phyloP scores from a whole-genome alignment of 2,797 vertebrate genomes.

The Pygocentrus nattereri region DNA sequence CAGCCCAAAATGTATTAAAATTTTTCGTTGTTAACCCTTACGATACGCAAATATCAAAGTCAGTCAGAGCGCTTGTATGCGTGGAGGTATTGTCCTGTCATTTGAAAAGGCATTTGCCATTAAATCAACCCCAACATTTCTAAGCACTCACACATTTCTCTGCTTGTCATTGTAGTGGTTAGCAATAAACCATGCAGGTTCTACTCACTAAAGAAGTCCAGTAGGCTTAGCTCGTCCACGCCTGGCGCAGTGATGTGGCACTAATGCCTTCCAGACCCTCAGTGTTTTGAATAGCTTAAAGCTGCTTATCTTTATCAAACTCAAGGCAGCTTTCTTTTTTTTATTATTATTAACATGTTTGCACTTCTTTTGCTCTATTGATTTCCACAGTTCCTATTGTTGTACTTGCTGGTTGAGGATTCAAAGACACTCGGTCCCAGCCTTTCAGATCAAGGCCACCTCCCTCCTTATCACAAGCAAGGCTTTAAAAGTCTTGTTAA shows the following conservation, averaged over 20 bases:
- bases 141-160: not conserved
- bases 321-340: not conserved
- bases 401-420: not conserved
- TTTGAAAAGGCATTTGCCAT: not conserved
- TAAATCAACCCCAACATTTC: not conserved
- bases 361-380: not conserved
- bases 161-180: constrained; percentile 15
- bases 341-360: not conserved
- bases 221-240: not conserved
- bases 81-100: not conserved
- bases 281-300: constrained; percentile 2
- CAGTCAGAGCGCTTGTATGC: too few relatives aligned
- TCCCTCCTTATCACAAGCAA: not conserved
- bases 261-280: constrained; percentile 13
- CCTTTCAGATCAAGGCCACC: not conserved
- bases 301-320: not conserved
- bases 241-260: not conserved
- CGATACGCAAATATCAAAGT: too few relatives aligned
- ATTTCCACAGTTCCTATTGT: not conserved
- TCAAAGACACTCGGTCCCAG: not conserved
- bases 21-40: too few relatives aligned
- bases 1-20: too few relatives aligned
- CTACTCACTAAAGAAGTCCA: not conserved
- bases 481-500: constrained; percentile 1
- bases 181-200: not conserved